Base-by-base conservation (phyloP, 2,888 invertebrate genomes). In the Ditula angustiorana region DNA sequence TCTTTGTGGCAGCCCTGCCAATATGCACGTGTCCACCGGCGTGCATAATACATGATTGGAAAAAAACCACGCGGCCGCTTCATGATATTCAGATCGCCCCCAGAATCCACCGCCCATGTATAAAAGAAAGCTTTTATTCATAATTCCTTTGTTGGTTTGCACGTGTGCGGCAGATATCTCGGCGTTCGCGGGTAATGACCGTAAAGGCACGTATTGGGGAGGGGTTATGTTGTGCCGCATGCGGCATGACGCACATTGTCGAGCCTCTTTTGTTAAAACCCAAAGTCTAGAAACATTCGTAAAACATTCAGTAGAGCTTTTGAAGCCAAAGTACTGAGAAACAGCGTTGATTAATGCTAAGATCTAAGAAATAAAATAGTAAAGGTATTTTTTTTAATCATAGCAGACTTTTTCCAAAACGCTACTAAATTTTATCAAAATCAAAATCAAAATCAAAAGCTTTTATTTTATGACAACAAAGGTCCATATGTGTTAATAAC, bases 51-150 rank as follows among this genome's bases (percentile, higher is more conserved):
- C 28, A 56, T 30, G 30, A 24, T 30, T 3, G 11, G 11, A 7
- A 3, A 35, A 26, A 49, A 49, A 60, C n/a, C 37, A 41, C 16
- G 47, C 5, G 28, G 57, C 37, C 26, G 11, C 37, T 19, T 16
- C 50, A 33, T 60, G 62, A 44, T 57, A 53, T 53, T 53, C 53
- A 35, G n/a, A 33, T 53, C 19, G 46, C 5, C 16, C 19, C 33
- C 49, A 50, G 30, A 50, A 50, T 50, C 50, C 35, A 16, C 37
- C 13, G 26, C 33, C 46, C 57, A 62, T 57, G 50, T 46, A 44
- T 63, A 44, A 63, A 52, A 63, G 50, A 57, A 55, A 41, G 56
- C 16, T 57, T 57, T 63, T 63, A 63, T 63, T 57, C 47, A 62
- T 56, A 57, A 50, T 50, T 13, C 21, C 50, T 57, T 57, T 56